Percentiles rank a stretch among this genome's conserved stretches.
Conservation (phyloP, 2,797 vertebrate genomes). For the Hypotaenidia okinawae region DNA sequence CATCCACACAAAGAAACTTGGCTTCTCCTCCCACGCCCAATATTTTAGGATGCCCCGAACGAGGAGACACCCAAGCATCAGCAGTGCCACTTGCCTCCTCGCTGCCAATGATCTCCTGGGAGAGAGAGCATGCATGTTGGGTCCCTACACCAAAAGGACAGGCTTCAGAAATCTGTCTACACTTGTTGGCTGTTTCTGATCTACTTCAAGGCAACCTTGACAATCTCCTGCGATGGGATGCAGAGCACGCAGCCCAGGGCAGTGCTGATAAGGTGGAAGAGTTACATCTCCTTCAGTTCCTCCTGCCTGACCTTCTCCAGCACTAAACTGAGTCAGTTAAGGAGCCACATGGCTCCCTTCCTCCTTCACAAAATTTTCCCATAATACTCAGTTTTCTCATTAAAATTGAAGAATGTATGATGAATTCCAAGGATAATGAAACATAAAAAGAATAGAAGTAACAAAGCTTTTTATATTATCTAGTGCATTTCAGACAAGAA, state of each 20-base stretch:
- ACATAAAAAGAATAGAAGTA: slow-evolving; percentile 19
- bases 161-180: not conserved
- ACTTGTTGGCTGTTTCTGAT: rapidly evolving
- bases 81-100: not conserved
- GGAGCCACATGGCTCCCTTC: not conserved
- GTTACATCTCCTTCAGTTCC: not conserved
- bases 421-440: slow-evolving; percentile 16
- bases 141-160: not conserved
- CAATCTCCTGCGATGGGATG: not conserved
- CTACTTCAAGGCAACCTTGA: not conserved
- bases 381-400: slow-evolving; percentile 9
- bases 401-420: slow-evolving; percentile 5
- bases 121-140: rapidly evolving
- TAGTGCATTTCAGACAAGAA: slow-evolving; percentile 19
- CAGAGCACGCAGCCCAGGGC: rapidly evolving
- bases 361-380: not conserved
- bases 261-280: not conserved
- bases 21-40: not conserved
- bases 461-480: slow-evolving; percentile 20
- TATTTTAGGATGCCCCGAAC: rapidly evolving
- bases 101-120: not conserved
- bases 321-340: not conserved
- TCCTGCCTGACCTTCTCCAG: not conserved
- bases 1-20: not conserved
- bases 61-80: rapidly evolving